A percentile compares a stretch with the other conserved stretches of the same genome.
Conservation (phyloP, 1,140 invertebrate genomes). For the Orius insidiosus region DNA sequence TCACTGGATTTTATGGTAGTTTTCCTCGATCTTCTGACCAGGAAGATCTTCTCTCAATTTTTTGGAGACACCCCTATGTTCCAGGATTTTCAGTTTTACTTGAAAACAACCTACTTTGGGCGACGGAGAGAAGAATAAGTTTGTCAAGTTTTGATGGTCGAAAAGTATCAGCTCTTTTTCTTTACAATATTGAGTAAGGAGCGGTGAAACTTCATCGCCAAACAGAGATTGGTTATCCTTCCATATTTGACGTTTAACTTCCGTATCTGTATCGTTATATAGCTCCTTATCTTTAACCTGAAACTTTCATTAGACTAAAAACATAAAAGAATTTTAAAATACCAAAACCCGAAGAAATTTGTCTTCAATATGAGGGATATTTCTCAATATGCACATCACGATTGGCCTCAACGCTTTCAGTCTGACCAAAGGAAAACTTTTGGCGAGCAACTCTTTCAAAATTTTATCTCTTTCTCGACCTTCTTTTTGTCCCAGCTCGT, state of each 20-base stretch:
- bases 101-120: constrained; percentile 54
- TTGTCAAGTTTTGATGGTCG: constrained; percentile 74
- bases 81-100: background rate
- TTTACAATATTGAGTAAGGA: constrained; percentile 81
- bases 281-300: constrained; percentile 70
- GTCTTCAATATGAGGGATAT: constrained; percentile 85
- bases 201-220: constrained; percentile 90
- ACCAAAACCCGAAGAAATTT: constrained; percentile 72
- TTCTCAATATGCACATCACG: constrained; percentile 85
- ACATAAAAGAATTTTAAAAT: constrained; percentile 16
- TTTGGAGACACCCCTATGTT: background rate
- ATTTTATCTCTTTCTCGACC: constrained; percentile 63
- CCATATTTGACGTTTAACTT: constrained; percentile 96
- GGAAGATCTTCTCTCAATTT: background rate
- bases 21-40: too few relatives aligned
- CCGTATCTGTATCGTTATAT: constrained; percentile 86
- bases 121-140: constrained; percentile 77
- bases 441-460: constrained; percentile 75
- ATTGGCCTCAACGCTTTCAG: constrained; percentile 86
- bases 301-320: background rate
- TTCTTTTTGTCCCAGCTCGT: constrained; percentile 66
- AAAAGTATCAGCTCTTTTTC: constrained; percentile 85
- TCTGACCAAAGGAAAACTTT: constrained; percentile 85
- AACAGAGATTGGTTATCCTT: constrained; percentile 92
- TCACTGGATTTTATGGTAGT: too few relatives aligned